Base-by-base conservation (phyloP, 1,140 invertebrate genomes). In the Pseudobourletiella spinata region DNA sequence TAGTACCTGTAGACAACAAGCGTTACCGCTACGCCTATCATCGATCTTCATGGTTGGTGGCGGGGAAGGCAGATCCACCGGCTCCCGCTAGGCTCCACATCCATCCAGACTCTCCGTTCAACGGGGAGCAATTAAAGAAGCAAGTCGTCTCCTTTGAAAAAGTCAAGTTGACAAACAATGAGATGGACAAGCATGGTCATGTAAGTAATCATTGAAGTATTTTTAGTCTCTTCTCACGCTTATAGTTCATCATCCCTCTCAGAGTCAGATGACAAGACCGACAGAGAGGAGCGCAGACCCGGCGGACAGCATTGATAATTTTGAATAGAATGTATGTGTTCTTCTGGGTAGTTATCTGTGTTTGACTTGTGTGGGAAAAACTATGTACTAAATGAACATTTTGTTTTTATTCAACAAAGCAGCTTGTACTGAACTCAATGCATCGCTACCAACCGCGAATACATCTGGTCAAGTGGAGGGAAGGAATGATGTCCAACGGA, bases 91-190 rank as follows among this genome's bases (percentile, higher is more conserved):
- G 82, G 24, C 73, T 84, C 15, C 83, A 84, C 73, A 71, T 81
- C 22, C 84, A 86, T 72, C 84, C 83, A 0, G 84, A 86, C 72
- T 80, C 79, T 14, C 83, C 84, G 0, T 84, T 81, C 72, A 80
- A 75, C 15, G 82, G 81, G 3, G 82, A 84, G 62, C 80, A 84
- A 71, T 75, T 85, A 14, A 73, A 75, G 59, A 83, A 84, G 69
- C 84, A 86, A 73, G 81, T 84, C 26, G 79, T 86, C 32, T 82
- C 81, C n/a, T 86, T 86, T 73, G 84, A 86, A 73, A 86, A 86
- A 73, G 79, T 85, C 60, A 86, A 86, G 71, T 73, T 86, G 28
- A 86, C 84, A 57, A 86, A 86, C 72, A 86, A 86, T 72, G 82
- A 84, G 71, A 77, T 83, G 74, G 84, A 86, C 71, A 83, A 83